Evolutionary conservation across 1,140 invertebrate species (phyloP).

Genomic region (Saccostrea cuccullata): DNA sequence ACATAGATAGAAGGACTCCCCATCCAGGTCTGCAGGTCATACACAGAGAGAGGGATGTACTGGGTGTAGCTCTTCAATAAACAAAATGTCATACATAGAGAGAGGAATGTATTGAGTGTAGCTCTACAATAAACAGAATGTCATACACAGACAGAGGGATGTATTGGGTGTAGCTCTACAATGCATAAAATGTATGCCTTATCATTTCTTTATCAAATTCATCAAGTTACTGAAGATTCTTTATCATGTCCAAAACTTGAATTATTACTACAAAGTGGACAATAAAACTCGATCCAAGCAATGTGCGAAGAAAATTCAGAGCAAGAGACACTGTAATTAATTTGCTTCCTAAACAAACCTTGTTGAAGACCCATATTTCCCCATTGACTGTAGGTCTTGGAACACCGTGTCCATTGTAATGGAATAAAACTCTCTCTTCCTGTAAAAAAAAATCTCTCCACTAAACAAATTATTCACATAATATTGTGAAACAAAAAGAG

Average conservation of each 20-base stretch:
- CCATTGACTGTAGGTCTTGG: slow-evolving; percentile 98
- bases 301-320: too few relatives aligned
- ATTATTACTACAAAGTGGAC: too few relatives aligned
- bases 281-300: too few relatives aligned
- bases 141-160: slow-evolving; percentile 99
- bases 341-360: slow-evolving; percentile 81
- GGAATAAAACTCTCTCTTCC: slow-evolving; percentile 98
- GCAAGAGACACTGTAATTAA: not conserved
- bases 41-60: slow-evolving; percentile 98
- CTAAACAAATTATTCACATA: too few relatives aligned
- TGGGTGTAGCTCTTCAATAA: too few relatives aligned
- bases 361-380: slow-evolving; percentile 99
- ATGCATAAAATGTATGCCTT: slow-evolving; percentile 18
- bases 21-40: slow-evolving; percentile 99
- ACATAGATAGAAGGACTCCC: slow-evolving; percentile 99
- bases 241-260: too few relatives aligned
- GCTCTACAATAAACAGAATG: too few relatives aligned
- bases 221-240: too few relatives aligned
- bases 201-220: not conserved
- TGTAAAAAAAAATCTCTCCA: slow-evolving; percentile 49
- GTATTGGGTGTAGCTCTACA: slow-evolving; percentile 97
- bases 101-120: too few relatives aligned
- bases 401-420: slow-evolving; percentile 99
- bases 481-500: too few relatives aligned
- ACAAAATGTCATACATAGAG: slow-evolving; percentile 98